Evolutionary conservation across 2,888 invertebrate species (phyloP).

Genomic region (Brachypalpus laphriformis): DNA sequence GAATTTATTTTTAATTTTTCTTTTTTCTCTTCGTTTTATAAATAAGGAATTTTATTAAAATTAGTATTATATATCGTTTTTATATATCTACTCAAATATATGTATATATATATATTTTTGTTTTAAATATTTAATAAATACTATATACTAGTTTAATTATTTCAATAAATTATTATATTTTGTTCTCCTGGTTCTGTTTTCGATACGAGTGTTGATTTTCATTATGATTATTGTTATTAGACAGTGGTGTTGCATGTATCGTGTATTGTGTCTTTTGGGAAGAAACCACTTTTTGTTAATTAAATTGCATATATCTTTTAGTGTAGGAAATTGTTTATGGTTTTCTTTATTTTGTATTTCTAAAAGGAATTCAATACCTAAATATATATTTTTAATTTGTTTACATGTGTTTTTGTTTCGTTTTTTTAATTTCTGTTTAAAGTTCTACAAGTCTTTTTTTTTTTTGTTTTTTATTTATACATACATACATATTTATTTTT

Average conservation of each 20-base stretch:
- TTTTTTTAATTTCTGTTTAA: conserved; percentile 54
- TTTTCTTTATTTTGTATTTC: conserved; percentile 36
- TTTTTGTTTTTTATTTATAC: no score
- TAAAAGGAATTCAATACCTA: conserved; percentile 69
- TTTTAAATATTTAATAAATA: conserved; percentile 69
- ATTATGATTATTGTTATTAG: conserved; percentile 41
- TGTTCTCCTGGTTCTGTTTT: conserved; percentile 61
- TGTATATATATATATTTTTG: conserved; percentile 17
- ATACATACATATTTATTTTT: no score
- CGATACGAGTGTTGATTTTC: conserved; percentile 26
- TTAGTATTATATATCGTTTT: conserved; percentile 24
- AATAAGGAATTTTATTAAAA: conserved; percentile 25
- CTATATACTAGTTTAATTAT: conserved; percentile 57
- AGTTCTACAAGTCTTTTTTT: conserved; percentile 63
- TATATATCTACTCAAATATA: conserved; percentile 57
- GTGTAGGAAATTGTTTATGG: conserved; percentile 59
- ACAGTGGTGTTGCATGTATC: conserved; percentile 55
- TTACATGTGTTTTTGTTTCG: conserved; percentile 21
- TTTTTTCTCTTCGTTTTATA: conserved; percentile 60
- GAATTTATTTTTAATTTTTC: conserved; percentile 15
- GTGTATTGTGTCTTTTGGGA: conserved; percentile 21
- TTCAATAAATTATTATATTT: conserved; percentile 39
- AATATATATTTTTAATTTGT: conserved; percentile 23
- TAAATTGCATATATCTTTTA: not conserved
- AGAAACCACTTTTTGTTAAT: conserved; percentile 57